These are phyloP conservation scores for Luperina testacea DNA, from an alignment of 2,888 invertebrate species.

Conservation along the genomic window DNA sequence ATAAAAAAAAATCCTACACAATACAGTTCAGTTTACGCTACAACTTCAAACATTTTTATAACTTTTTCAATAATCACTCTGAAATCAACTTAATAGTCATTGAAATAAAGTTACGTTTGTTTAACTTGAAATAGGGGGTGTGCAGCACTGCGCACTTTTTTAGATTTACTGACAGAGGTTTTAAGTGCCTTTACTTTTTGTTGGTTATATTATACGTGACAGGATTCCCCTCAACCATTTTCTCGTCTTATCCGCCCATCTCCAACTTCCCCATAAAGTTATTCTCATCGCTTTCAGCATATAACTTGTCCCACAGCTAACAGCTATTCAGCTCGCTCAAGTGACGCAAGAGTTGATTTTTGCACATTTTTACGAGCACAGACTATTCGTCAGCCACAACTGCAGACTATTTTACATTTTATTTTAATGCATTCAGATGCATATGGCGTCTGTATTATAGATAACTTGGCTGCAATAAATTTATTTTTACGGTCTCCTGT, in stretches of 20 bases:
- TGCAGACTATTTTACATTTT: slow-evolving; percentile 53
- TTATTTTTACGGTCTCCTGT: slow-evolving; percentile 30
- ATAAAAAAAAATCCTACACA: no score
- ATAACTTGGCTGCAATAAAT: slow-evolving; percentile 32
- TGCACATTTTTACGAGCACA: slow-evolving; percentile 80
- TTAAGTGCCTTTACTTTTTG: background rate
- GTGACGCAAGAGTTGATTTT: slow-evolving; percentile 84
- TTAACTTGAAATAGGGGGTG: no score
- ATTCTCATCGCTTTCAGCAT: slow-evolving; percentile 15
- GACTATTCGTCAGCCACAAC: slow-evolving; percentile 62
- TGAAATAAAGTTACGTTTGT: no score
- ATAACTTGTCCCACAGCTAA: slow-evolving; percentile 56
- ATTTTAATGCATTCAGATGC: slow-evolving; percentile 61
- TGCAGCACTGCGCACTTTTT: no score
- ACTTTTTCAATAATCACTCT: no score
- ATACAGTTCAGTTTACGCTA: no score
- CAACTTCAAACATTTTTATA: no score
- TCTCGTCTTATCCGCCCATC: background rate
- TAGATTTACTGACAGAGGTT: background rate
- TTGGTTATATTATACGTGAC: background rate
- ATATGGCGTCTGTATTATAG: slow-evolving; percentile 46
- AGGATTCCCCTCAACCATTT: background rate
- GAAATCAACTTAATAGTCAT: no score
- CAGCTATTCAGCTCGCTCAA: slow-evolving; percentile 58
- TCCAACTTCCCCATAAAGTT: background rate